These are phyloP conservation scores for Agriotes lineatus DNA, from an alignment of 2,888 invertebrate genomes.

Conservation along the genomic window DNA sequence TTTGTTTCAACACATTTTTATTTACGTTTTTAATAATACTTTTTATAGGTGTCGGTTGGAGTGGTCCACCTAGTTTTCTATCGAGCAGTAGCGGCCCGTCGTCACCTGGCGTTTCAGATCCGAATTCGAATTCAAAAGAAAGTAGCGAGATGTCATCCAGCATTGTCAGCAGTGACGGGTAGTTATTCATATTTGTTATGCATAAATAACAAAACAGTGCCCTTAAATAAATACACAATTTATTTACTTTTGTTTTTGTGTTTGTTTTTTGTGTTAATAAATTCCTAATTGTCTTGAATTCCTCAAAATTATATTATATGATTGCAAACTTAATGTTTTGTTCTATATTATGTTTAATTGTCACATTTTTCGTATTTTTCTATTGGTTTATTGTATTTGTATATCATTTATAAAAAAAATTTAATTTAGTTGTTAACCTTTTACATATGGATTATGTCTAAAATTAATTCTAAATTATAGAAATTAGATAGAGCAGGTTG, in stretches of 20 bases:
- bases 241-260: conserved; percentile 19
- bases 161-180: conserved; percentile 75
- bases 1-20: too few relatives aligned
- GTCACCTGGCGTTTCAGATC: conserved; percentile 77
- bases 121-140: conserved; percentile 70
- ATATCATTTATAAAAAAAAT: too few relatives aligned
- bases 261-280: neutral
- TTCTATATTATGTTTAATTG: too few relatives aligned
- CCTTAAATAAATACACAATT: conserved; percentile 18
- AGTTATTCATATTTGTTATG: conserved; percentile 46
- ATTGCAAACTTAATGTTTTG: neutral
- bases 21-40: too few relatives aligned
- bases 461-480: too few relatives aligned
- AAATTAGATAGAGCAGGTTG: too few relatives aligned
- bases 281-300: neutral
- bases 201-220: neutral
- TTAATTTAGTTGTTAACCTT: too few relatives aligned
- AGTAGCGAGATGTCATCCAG: conserved; percentile 74
- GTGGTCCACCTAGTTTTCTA: conserved; percentile 86
- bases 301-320: neutral
- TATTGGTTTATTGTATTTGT: too few relatives aligned
- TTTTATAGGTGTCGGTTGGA: conserved; percentile 75
- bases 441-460: too few relatives aligned
- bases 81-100: conserved; percentile 87
- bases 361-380: too few relatives aligned